Evolutionary conservation across 2,113 vertebrate species (phyloP).

Genomic region (Caracal caracal): DNA sequence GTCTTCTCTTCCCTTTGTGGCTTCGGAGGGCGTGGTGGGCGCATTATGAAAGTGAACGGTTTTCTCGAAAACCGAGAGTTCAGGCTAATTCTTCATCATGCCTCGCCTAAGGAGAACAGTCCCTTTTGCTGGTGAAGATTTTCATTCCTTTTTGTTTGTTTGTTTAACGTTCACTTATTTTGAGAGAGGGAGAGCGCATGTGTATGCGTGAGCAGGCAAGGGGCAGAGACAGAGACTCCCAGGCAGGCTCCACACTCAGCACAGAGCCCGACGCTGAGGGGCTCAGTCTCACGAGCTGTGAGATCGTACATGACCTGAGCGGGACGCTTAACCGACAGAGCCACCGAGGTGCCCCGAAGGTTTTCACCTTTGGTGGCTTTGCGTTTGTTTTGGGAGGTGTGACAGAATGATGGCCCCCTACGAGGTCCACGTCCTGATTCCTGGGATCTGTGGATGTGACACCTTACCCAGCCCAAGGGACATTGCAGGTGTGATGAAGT

Average conservation of each 20-base stretch:
- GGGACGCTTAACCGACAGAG: too few relatives aligned
- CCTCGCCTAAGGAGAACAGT: accelerated
- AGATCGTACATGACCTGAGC: too few relatives aligned
- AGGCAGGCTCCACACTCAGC: too few relatives aligned
- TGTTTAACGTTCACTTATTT: too few relatives aligned
- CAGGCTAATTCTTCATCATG: accelerated
- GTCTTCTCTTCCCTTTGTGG: accelerated
- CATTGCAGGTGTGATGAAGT: too few relatives aligned
- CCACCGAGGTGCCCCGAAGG: not conserved
- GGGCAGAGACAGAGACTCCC: too few relatives aligned
- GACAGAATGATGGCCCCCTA: too few relatives aligned
- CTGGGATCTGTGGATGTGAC: not conserved
- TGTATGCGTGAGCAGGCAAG: too few relatives aligned
- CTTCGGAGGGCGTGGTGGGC: not conserved
- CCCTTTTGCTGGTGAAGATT: accelerated
- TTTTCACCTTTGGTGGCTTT: not conserved
- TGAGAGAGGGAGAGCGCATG: too few relatives aligned
- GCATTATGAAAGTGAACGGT: accelerated
- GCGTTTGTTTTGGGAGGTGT: not conserved
- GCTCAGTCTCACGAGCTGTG: too few relatives aligned
- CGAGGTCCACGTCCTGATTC: accelerated
- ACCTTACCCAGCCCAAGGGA: not conserved
- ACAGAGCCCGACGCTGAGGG: too few relatives aligned
- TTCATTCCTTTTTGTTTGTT: not conserved
- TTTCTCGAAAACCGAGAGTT: not conserved